Evolutionary conservation across 2,113 vertebrate species (phyloP).

Genomic region (Hypanus sabinus): DNA sequence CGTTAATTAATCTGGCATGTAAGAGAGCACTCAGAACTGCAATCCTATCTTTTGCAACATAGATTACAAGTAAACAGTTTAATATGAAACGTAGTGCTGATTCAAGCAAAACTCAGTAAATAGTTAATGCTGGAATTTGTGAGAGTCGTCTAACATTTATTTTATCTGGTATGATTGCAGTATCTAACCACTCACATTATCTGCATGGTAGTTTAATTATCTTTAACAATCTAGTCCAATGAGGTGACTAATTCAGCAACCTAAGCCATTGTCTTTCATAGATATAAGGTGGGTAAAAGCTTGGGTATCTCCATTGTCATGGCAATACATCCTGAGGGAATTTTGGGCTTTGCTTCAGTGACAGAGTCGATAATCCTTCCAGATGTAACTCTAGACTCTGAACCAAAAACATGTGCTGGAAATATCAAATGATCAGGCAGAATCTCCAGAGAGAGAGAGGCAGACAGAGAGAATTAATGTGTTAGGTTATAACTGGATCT

Average conservation of each 20-base stretch:
- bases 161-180: not conserved
- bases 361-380: not conserved
- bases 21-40: not conserved
- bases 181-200: not conserved
- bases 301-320: not conserved
- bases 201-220: not conserved
- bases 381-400: not conserved
- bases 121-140: not conserved
- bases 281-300: not conserved
- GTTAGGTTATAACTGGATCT: too few relatives aligned
- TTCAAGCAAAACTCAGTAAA: not conserved
- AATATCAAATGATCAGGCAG: too few relatives aligned
- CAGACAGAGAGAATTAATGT: too few relatives aligned
- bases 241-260: not conserved
- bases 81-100: not conserved
- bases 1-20: too few relatives aligned
- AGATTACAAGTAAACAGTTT: not conserved
- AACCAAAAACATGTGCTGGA: too few relatives aligned
- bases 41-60: not conserved
- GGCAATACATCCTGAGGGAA: not conserved
- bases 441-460: too few relatives aligned
- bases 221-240: not conserved
- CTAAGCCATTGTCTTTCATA: not conserved
- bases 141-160: not conserved
- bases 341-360: not conserved